Evolutionary conservation across 2,797 vertebrate species (phyloP), one percentile per base, ranked within the genome.

Genomic region (Falco novaeseelandiae): DNA sequence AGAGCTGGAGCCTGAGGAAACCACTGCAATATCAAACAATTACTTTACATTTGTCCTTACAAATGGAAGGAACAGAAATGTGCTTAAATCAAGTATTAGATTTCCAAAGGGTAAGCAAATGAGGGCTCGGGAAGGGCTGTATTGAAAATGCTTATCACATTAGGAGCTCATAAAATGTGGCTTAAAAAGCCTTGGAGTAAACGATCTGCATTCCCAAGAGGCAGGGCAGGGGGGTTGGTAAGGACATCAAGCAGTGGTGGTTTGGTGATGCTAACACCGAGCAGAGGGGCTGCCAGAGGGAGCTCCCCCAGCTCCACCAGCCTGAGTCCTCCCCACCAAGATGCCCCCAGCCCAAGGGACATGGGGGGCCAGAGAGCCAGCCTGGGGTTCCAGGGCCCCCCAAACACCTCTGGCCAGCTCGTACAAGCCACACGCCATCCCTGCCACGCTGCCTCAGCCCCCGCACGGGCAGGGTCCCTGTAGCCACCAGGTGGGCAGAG

Each of bases 11-110:
- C 93, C 87, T 40, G 85, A 92, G 92, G 93, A 94, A 96, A 96
- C 85, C 6, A 3, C 95, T 80, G 91, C 85, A 58, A 88, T 94
- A 95, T 83, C 94, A 96, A 94, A 91, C 96, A 95, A 95, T 94
- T 92, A 95, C 94, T 94, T 95, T 94, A 88, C 91, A 83, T 96
- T 95, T 95, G 94, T 90, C 87, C 94, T 94, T 93, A 91, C 91
- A 93, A 95, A 94, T 63, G 78, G 74, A 96, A 57, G 88, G 78
- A 92, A 71, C 93, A 90, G 83, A 94, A 95, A 90, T 86, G 79
- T 83, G 70, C 93, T 94, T 95, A 93, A 91, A 88, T 86, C 87
- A 85, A 90, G 95, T 70, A 83, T 90, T 91, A 95, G 78, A 46
- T 96, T 91, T 96, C 88, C 85, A 92, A 82, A 93, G 94, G 77